Evolutionary conservation across 2,888 invertebrate genomes (phyloP).

Genomic region (Aphodius sticticus): DNA sequence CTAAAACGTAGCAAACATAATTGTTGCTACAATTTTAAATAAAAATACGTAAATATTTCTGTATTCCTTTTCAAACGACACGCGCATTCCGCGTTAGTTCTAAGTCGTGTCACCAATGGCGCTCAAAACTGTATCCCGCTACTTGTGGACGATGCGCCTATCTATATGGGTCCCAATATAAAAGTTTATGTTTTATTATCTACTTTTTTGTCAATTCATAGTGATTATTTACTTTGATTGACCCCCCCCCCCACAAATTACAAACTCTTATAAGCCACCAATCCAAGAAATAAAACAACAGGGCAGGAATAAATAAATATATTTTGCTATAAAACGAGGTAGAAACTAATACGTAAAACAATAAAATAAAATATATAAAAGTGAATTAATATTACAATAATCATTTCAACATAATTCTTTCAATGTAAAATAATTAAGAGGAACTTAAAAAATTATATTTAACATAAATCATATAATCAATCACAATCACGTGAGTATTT

Average conservation of each 20-base stretch:
- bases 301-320: background rate
- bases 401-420: background rate
- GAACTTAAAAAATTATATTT: background rate
- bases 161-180: no score
- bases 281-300: background rate
- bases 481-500: background rate
- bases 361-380: background rate
- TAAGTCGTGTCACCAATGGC: no score
- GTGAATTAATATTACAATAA: background rate
- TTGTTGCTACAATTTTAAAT: no score
- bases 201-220: no score
- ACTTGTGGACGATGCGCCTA: no score
- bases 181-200: no score
- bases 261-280: background rate
- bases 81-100: no score
- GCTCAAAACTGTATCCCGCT: no score
- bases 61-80: no score
- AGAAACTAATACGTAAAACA: background rate
- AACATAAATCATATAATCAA: background rate
- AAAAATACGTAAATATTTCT: no score
- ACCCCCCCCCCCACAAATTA: background rate
- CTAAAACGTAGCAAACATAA: no score
- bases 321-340: constrained; percentile 4
- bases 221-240: no score
- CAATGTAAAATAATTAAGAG: background rate